These are phyloP conservation scores for Lepidochitona cinerea DNA, from an alignment of 2,888 invertebrate species.

Conservation along the genomic window DNA sequence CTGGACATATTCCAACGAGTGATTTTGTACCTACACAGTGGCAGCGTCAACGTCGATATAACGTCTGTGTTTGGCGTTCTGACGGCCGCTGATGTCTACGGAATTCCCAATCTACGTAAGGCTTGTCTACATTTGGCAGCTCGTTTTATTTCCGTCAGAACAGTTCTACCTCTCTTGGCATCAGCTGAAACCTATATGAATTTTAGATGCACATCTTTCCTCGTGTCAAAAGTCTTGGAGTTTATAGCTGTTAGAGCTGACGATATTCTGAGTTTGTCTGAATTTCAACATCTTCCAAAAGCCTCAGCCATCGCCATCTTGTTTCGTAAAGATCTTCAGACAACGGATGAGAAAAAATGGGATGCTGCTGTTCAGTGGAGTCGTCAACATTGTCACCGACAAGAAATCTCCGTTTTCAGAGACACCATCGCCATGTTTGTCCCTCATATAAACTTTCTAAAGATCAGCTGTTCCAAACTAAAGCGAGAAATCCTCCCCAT, in stretches of 20 bases:
- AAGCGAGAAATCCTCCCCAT: not conserved
- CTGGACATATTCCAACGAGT: not conserved
- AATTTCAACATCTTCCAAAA: not conserved
- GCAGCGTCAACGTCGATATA: not conserved
- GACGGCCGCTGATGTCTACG: not conserved
- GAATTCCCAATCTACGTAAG: not conserved
- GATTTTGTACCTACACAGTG: not conserved
- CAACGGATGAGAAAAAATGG: not conserved
- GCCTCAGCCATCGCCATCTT: not conserved
- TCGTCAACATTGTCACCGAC: not conserved
- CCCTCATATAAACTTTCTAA: not conserved
- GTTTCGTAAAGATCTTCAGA: not conserved
- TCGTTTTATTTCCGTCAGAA: not conserved
- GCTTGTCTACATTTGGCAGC: not conserved
- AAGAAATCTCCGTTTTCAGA: not conserved
- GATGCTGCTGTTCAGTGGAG: conserved; percentile 8
- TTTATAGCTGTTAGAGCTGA: not conserved
- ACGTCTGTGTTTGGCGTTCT: not conserved
- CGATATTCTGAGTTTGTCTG: not conserved
- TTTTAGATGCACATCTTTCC: not conserved
- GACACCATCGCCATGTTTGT: not conserved
- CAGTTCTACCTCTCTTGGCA: not conserved
- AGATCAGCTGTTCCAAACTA: not conserved
- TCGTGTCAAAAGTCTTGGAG: not conserved
- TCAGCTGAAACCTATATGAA: not conserved